Evolutionary conservation across 2,888 invertebrate genomes (phyloP), one percentile per base, ranked within the genome.

Genomic region (Allophyes oxyacanthae): DNA sequence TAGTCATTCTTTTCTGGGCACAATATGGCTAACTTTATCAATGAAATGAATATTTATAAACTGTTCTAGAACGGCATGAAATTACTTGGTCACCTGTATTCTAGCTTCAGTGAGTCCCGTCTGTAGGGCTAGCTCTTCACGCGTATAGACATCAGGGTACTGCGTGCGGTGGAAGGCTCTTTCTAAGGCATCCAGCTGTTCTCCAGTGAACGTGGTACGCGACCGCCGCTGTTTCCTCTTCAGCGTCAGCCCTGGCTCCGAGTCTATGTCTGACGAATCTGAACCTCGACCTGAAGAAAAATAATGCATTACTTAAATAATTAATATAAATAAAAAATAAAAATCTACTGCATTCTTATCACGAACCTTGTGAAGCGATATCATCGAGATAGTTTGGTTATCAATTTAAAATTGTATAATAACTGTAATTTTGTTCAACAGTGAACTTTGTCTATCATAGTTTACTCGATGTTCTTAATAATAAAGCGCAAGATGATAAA

Each of bases 71-170:
- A n/a, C n/a, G n/a, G n/a, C n/a, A 25, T 25, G 25, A 25, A 5
- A 6, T 25, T 25, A 14, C 26, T n/a, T 57, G 15, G 15, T 13
- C 86, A 97, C 98, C 95, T 99, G 99, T 79, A 99, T 98, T 82
- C 99, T 95, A 9, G 98, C 98, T 85, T 99, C 99, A 0, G 98
- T 98, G 0, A 99, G 95, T 61, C 97, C 98, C 0, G 99, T 99
- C 52, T 98, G 95, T 81, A 98, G 97, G 0, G 99, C 98, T 41
- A 99, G 89, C 84, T 98, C 98, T 81, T 99, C 99, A 49, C 99
- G 94, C 0, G 98, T 98, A 84, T 98, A 98, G 14, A 99, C 98
- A 83, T 99, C 99, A 0, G 99, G 99, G 84, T 99, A 99, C 84
- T 99, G 99, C 0, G 99, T 99, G 44, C 98, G 94, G 77, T 97